These are phyloP conservation scores for Patagioenas fasciata DNA, from an alignment of 2,113 vertebrate genomes.

Conservation along the genomic window DNA sequence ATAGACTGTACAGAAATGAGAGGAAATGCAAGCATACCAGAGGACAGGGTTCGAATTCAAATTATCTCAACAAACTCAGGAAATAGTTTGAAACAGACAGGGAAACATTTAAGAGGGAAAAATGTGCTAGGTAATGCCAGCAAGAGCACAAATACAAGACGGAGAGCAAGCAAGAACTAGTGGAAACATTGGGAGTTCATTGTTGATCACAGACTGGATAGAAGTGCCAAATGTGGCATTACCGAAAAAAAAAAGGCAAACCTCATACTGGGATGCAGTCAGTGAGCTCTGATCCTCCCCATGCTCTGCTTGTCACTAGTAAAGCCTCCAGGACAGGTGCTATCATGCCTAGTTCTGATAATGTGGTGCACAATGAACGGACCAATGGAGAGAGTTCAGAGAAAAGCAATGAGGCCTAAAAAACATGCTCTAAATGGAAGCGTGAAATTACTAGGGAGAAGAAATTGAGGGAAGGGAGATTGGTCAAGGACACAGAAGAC, in stretches of 20 bases:
- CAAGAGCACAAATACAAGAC: neutral
- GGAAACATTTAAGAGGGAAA: neutral
- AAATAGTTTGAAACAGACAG: neutral
- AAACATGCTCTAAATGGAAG: neutral
- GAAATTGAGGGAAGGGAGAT: neutral
- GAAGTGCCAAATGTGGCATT: neutral
- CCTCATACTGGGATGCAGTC: neutral
- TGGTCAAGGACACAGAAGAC: neutral
- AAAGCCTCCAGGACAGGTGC: accelerated
- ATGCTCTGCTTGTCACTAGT: neutral
- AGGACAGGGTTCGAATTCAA: neutral
- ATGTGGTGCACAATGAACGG: neutral
- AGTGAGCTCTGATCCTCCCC: accelerated
- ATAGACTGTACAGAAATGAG: neutral
- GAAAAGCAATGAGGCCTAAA: neutral
- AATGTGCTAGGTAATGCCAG: neutral
- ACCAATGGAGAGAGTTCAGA: neutral
- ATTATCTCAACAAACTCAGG: neutral
- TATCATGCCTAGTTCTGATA: neutral
- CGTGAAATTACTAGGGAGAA: neutral
- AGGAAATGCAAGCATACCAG: neutral
- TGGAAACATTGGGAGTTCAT: neutral
- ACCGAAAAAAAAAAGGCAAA: neutral
- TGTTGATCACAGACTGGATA: neutral
- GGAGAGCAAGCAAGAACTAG: neutral